These are phyloP conservation scores for Phoxinus dragarum DNA, from an alignment of 2,797 vertebrate species.

Conservation along the genomic window DNA sequence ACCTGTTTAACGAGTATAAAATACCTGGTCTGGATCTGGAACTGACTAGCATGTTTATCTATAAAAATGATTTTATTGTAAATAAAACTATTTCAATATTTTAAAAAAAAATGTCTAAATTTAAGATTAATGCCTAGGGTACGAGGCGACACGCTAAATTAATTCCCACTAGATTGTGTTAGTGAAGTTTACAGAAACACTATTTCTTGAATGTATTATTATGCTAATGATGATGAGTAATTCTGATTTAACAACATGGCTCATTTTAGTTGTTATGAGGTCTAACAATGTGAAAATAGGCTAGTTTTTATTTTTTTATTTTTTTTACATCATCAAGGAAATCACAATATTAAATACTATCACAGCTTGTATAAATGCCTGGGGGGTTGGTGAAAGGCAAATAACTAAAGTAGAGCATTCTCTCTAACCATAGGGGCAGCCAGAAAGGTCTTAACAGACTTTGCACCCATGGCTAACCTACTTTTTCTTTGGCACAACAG, in stretches of 20 bases:
- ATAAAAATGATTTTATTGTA: not conserved
- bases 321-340: conserved; percentile 9
- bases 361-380: conserved; percentile 3
- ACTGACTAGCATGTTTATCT: not conserved
- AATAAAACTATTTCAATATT: not conserved
- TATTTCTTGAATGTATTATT: conserved; percentile 26
- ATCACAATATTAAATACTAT: conserved; percentile 11
- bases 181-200: not conserved
- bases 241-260: conserved; percentile 23
- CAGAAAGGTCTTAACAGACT: conserved; percentile 37
- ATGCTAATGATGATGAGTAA: conserved; percentile 36
- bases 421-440: conserved; percentile 28
- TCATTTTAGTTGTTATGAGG: conserved; percentile 25
- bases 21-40: not conserved
- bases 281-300: conserved; percentile 26
- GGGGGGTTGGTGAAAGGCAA: not conserved
- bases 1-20: conserved; percentile 3
- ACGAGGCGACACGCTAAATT: not conserved
- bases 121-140: not conserved
- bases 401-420: conserved; percentile 41
- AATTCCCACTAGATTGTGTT: conserved; percentile 2
- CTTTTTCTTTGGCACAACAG: conserved; percentile 23
- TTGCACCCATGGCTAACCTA: conserved; percentile 23
- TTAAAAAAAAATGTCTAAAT: not conserved
- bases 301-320: conserved; percentile 2